Base-by-base conservation (phyloP, 1,140 invertebrate genomes). In the Drosophila athabasca region DNA sequence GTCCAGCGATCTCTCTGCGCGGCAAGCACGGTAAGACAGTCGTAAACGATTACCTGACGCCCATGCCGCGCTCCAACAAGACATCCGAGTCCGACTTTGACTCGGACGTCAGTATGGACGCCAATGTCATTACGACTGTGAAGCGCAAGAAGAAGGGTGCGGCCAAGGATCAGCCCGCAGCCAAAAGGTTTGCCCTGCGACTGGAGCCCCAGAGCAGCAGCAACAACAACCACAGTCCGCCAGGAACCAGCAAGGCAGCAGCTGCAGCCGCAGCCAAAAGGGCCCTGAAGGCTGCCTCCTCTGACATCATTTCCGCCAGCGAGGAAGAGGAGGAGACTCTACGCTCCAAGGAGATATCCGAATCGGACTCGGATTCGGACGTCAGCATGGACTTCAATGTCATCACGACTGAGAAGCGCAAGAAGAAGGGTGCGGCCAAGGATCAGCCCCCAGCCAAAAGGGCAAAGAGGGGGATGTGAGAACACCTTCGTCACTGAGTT, bases 291-390 rank as follows among this genome's bases (percentile, higher is more conserved):
- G 45, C 49, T 0, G 43, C 35, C 6, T 50, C 71, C 3, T 17
- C 49, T 1, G 93, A 93, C 75, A 90, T 89, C 35, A 93, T 93
- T 76, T 92, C 91, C 73, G 93, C 92, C 61, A 93, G 93, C 87
- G 93, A 93, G 35, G 93, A 89, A 3, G 83, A 85, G 13, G 76
- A 69, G 15, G 57, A 77, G 11, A 4, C 35, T 11, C 35, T 11
- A 13, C 35, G 11, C 46, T 19, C 17, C 17, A 19, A 19, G 1
- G 17, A 1, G 17, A 19, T 1, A 19, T 19, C 17, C 17, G 17
- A 19, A 19, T 19, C 17, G 0, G 17, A 19, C 17, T 19, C 17
- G 0, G 17, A 19, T 19, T 19, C 17, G 17, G 17, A 19, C 17
- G 17, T 19, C 17, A 19, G 17, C 17, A 19, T 19, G 17, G 17